Conservation (phyloP, 2,797 vertebrate species). For the Phrynocephalus vlangalii region DNA sequence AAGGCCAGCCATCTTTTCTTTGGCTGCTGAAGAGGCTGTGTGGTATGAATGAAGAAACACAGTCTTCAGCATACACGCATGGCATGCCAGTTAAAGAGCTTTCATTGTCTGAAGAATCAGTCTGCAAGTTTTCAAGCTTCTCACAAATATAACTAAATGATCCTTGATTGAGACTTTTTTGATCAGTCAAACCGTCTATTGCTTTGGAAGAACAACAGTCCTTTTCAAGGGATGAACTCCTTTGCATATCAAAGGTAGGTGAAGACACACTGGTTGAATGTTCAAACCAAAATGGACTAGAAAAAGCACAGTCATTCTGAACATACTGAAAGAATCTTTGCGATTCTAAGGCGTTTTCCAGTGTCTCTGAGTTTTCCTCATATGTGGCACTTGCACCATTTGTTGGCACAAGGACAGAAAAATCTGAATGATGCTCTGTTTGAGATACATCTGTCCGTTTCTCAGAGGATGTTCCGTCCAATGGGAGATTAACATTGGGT, state of each 20-base stretch:
- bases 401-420: slow-evolving; percentile 30
- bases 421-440: slow-evolving; percentile 27
- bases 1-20: slow-evolving; percentile 89
- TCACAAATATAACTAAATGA: slow-evolving; percentile 91
- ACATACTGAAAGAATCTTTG: slow-evolving; percentile 81
- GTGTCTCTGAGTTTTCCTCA: slow-evolving; percentile 36
- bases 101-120: slow-evolving; percentile 62
- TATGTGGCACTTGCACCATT: slow-evolving; percentile 35
- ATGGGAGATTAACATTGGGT: slow-evolving; percentile 62
- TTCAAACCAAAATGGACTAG: slow-evolving; percentile 91
- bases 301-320: slow-evolving; percentile 85
- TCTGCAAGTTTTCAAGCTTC: slow-evolving; percentile 86
- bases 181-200: slow-evolving; percentile 66
- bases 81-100: slow-evolving; percentile 49
- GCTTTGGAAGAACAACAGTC: slow-evolving; percentile 45
- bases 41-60: slow-evolving; percentile 77
- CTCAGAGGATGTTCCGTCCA: slow-evolving; percentile 63
- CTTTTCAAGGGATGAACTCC: slow-evolving; percentile 60
- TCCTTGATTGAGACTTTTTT: slow-evolving; percentile 87
- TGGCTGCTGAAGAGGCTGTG: slow-evolving; percentile 85
- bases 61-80: slow-evolving; percentile 25
- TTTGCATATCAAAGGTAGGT: slow-evolving; percentile 75
- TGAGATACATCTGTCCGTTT: slow-evolving; percentile 45
- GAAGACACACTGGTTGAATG: slow-evolving; percentile 76
- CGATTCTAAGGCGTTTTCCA: slow-evolving; percentile 13